These are phyloP conservation scores for Drosophila sturtevanti DNA, from an alignment of 1,140 invertebrate species.

Conservation along the genomic window DNA sequence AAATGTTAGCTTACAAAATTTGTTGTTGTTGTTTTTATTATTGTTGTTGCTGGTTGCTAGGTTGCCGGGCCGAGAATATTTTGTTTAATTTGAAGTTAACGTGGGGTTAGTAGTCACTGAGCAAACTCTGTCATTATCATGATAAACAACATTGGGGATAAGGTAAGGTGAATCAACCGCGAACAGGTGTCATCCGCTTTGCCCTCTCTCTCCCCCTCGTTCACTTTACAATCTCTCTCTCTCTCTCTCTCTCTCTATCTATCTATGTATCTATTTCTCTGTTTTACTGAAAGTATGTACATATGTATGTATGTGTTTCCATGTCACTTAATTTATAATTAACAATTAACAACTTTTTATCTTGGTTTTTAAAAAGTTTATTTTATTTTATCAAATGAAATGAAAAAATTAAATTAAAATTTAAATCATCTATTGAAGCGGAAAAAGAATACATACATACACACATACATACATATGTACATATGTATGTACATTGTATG, in stretches of 20 bases:
- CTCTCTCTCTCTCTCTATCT: constrained; percentile 24
- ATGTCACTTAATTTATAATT: not conserved
- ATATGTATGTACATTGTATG: no score
- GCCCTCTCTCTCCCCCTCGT: constrained; percentile 1
- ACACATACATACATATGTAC: no score
- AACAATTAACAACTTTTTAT: not conserved
- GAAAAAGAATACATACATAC: no score
- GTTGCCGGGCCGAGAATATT: constrained; percentile 29
- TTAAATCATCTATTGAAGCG: no score
- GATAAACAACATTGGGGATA: constrained; percentile 56
- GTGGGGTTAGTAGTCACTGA: constrained; percentile 29
- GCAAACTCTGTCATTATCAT: constrained; percentile 60
- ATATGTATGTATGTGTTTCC: not conserved
- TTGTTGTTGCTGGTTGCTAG: constrained; percentile 6
- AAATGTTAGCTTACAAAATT: constrained; percentile 46
- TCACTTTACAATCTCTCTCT: no score
- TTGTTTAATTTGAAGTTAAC: constrained; percentile 52
- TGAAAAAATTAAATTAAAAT: no score
- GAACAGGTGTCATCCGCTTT: constrained; percentile 76
- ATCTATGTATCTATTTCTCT: constrained; percentile 20
- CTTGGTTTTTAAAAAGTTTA: not conserved
- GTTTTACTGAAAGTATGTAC: not conserved
- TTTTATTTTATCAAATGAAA: not conserved
- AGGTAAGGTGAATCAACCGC: constrained; percentile 7
- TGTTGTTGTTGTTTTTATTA: constrained; percentile 33